Evolutionary conservation across 2,888 invertebrate species (phyloP), one percentile per base, ranked within the genome.

Genomic region (Tachina lurida): DNA sequence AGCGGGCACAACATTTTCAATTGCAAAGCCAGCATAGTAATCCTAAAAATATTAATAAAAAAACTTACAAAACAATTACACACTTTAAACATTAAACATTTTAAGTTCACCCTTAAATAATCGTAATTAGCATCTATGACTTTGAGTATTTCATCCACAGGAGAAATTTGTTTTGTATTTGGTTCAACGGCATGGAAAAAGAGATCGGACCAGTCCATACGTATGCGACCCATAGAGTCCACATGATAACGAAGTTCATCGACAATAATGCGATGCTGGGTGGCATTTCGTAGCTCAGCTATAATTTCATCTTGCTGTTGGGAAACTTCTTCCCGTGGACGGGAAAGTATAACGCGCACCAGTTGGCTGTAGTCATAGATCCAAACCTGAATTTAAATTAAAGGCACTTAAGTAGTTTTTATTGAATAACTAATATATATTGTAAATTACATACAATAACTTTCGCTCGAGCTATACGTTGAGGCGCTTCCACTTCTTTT

Each of bases 71-170:
- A 67, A 31, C 5, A 52, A 4, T 13, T 0, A 19, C 13, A 63
- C 8, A 19, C 3, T 13, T 41, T 7, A n/a, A 0, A 31, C 31
- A 31, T 22, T 22, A 22, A 22, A 31, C 63, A 39, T 7, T 13
- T 60, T 31, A 7, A 39, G 87, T 80, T 74, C 75, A 92, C 96
- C 90, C 96, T 96, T 31, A 97, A 94, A 89, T 96, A 95, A 90
- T 97, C 97, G 91, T 97, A 97, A 90, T 97, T 96, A 0, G 96
- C 95, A 93, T 97, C 97, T 80, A 97, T 96, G 10, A 95, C 95
- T 92, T 96, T 96, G 19, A 97, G 93, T 12, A 97, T 96, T 86
- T 96, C 95, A 81, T 96, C 96, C 13, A 97, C 96, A 0, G 96
- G 95, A 2, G 96, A 93, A 73, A 97, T 97, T 73, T 95, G 95